These are phyloP conservation scores for Botia almorhae DNA, from an alignment of 2,797 vertebrate species.

Conservation along the genomic window DNA sequence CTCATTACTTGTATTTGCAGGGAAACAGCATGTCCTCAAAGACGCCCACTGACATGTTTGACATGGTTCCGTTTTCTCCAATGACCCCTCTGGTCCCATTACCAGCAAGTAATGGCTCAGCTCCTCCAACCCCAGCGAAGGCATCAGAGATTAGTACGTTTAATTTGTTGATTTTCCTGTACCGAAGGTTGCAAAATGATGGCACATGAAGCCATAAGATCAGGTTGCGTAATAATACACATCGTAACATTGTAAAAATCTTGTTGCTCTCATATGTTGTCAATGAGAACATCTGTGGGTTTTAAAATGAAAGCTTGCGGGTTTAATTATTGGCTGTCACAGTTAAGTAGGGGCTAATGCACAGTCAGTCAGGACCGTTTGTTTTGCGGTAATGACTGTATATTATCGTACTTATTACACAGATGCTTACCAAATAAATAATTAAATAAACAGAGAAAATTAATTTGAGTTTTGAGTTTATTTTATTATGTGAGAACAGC, in stretches of 20 bases:
- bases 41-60: conserved; percentile 91
- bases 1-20: conserved; percentile 72
- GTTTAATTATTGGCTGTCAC: neutral
- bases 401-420: neutral
- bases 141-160: conserved; percentile 88
- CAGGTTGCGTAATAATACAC: neutral
- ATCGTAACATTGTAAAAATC: neutral
- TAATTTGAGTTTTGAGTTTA: too few species aligned
- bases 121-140: conserved; percentile 85
- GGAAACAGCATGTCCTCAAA: conserved; percentile 83
- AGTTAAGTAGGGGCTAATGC: neutral
- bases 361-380: neutral
- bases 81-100: conserved; percentile 84
- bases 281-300: neutral
- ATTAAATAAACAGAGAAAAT: too few species aligned
- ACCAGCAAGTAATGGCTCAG: conserved; percentile 88
- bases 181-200: conserved; percentile 1
- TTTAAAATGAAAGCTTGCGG: neutral
- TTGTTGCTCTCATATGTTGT: neutral
- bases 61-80: conserved; percentile 98
- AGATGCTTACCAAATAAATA: neutral
- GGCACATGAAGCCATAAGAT: neutral
- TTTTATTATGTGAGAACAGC: too few species aligned
- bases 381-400: neutral
- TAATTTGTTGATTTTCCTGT: neutral